Evolutionary conservation across 2,113 vertebrate genomes (phyloP).

Genomic region (Cyrtonyx montezumae): DNA sequence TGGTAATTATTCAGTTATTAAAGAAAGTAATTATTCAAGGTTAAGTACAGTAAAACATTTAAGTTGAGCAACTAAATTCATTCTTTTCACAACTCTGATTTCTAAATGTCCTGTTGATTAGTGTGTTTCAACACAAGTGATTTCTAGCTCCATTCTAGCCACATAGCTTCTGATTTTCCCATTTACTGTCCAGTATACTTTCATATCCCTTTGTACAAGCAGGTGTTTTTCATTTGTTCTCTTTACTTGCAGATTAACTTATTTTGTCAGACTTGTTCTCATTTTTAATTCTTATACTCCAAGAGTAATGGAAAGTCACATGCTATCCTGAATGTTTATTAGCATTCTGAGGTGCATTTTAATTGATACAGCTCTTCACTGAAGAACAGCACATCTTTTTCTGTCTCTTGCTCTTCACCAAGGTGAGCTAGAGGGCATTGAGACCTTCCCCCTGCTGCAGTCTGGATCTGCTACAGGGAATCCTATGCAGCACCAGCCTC

Average conservation of each 20-base stretch:
- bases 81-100: slow-evolving; percentile 20
- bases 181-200: not conserved
- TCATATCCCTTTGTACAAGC: not conserved
- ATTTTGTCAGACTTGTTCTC: not conserved
- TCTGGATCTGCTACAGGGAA: not conserved
- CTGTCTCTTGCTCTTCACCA: not conserved
- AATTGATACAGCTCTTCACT: not conserved
- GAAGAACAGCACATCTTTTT: not conserved
- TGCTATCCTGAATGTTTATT: not conserved
- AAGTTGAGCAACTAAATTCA: not conserved
- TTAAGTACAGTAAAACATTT: not conserved
- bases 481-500: not conserved
- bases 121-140: not conserved
- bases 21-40: not conserved
- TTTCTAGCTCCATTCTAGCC: not conserved
- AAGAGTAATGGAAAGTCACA: not conserved
- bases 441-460: not conserved
- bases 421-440: slow-evolving; percentile 15
- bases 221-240: slow-evolving; percentile 11
- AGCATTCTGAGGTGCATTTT: not conserved
- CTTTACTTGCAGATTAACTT: not conserved
- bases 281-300: not conserved
- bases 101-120: slow-evolving; percentile 30
- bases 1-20: not conserved
- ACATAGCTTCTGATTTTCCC: not conserved